Percentiles rank a stretch among this genome's conserved stretches.
Conservation (phyloP, 2,797 vertebrate species). For the Ctenopoma kingsleyae region DNA sequence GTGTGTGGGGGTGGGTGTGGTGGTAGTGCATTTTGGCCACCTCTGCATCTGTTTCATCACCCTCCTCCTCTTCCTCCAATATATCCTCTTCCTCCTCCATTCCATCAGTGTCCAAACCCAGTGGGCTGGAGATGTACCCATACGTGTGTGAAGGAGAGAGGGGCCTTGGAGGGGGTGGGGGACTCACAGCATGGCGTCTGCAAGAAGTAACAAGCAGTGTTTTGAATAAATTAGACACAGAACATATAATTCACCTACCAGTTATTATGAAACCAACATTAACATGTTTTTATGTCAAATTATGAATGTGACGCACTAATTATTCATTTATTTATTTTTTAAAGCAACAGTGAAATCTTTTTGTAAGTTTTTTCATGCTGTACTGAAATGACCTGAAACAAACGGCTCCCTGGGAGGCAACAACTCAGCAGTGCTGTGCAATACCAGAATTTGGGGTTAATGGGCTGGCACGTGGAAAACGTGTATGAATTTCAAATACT, state of each 20-base stretch:
- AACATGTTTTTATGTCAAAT: not conserved
- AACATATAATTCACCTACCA: not conserved
- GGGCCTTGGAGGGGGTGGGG: constrained; percentile 91
- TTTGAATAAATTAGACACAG: not conserved
- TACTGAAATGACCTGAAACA: constrained; percentile 19
- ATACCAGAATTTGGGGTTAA: constrained; percentile 42
- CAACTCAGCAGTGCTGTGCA: constrained; percentile 37
- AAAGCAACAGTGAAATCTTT: constrained; percentile 19
- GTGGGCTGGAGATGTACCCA: constrained; percentile 94
- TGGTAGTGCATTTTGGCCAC: constrained; percentile 93
- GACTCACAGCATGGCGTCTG: constrained; percentile 93
- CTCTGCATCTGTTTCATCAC: constrained; percentile 93
- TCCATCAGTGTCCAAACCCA: constrained; percentile 94
- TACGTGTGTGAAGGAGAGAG: constrained; percentile 96
- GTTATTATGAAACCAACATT: not conserved
- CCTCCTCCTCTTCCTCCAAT: constrained; percentile 91
- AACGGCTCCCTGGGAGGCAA: constrained; percentile 43
- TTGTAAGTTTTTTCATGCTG: constrained; percentile 8
- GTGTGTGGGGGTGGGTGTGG: constrained; percentile 75
- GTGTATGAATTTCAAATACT: constrained; percentile 35
- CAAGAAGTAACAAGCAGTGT: constrained; percentile 11
- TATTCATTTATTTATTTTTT: not conserved
- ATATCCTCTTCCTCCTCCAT: constrained; percentile 94
- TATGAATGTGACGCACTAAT: not conserved
- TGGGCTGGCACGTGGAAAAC: constrained; percentile 45